Evolutionary conservation across 1,140 invertebrate species (phyloP).

Genomic region (Chelonus insularis): DNA sequence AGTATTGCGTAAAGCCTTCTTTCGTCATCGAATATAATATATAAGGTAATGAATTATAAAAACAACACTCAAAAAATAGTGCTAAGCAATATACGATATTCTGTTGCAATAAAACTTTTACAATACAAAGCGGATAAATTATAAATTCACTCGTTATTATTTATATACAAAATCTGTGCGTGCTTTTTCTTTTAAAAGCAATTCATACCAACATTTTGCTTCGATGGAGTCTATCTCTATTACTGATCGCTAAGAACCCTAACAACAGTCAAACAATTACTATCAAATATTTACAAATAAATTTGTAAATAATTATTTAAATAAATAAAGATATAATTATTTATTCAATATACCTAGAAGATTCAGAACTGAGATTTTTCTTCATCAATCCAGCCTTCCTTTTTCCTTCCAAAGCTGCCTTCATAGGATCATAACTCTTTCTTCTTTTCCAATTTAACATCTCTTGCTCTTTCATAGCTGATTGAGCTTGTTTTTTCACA

Average conservation of each 20-base stretch:
- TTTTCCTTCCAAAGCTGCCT: conserved; percentile 79
- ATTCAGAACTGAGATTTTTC: conserved; percentile 38
- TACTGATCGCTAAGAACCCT: conserved; percentile 48
- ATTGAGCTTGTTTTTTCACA: conserved; percentile 35
- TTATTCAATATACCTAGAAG: conserved; percentile 48
- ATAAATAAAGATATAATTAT: conserved; percentile 2
- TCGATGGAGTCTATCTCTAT: conserved; percentile 41
- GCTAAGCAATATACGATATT: conserved; percentile 15
- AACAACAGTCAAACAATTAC: conserved; percentile 43
- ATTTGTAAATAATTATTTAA: conserved; percentile 12
- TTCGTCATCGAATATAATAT: conserved; percentile 4
- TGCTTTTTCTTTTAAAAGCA: conserved; percentile 16
- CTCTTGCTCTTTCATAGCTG: conserved; percentile 70
- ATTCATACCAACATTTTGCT: conserved; percentile 40
- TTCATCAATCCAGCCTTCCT: conserved; percentile 55
- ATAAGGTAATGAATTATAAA: conserved; percentile 7
- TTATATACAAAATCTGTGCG: background rate
- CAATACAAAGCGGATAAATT: conserved; percentile 27
- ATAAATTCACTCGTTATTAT: conserved; percentile 24
- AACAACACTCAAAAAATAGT: conserved; percentile 16
- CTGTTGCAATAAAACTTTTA: background rate
- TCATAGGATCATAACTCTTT: conserved; percentile 89
- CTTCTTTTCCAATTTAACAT: conserved; percentile 90
- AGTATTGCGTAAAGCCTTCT: conserved; percentile 1
- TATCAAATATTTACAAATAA: conserved; percentile 25